Conservation (phyloP, 2,113 vertebrate species). For the Heloderma charlesbogerti region DNA sequence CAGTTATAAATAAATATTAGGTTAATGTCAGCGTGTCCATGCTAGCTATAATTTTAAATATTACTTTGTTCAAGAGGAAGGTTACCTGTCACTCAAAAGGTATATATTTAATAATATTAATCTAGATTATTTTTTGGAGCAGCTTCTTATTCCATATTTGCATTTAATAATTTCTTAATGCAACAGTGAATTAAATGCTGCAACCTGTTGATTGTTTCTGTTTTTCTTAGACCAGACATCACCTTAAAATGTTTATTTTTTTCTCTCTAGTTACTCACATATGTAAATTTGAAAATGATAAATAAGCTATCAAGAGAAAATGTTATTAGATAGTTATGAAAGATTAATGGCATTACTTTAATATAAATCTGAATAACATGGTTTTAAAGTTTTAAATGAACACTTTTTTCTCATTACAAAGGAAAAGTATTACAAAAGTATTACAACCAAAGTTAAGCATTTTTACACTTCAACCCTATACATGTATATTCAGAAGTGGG, state of each 20-base stretch:
- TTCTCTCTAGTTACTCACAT: neutral
- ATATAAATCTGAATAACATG: neutral
- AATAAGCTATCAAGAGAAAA: neutral
- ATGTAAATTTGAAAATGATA: neutral
- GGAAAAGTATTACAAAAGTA: neutral
- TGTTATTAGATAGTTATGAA: neutral
- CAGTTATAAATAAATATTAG: constrained; percentile 45
- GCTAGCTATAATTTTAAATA: neutral
- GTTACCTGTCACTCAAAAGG: neutral
- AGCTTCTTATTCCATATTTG: neutral
- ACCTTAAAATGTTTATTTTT: neutral
- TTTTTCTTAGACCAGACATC: neutral
- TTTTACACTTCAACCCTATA: neutral
- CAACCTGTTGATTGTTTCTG: neutral
- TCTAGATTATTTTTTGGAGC: neutral
- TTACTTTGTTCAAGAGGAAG: neutral
- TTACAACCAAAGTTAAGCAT: neutral
- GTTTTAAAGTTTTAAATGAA: neutral
- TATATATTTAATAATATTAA: constrained; percentile 22
- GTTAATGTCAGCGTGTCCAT: neutral
- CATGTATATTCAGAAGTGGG: neutral
- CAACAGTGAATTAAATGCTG: constrained; percentile 7
- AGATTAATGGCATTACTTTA: neutral
- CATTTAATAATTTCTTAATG: constrained; percentile 30
- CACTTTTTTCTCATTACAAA: neutral